Base-by-base conservation (phyloP, 2,113 vertebrate genomes). In the Butastur rufipennis region DNA sequence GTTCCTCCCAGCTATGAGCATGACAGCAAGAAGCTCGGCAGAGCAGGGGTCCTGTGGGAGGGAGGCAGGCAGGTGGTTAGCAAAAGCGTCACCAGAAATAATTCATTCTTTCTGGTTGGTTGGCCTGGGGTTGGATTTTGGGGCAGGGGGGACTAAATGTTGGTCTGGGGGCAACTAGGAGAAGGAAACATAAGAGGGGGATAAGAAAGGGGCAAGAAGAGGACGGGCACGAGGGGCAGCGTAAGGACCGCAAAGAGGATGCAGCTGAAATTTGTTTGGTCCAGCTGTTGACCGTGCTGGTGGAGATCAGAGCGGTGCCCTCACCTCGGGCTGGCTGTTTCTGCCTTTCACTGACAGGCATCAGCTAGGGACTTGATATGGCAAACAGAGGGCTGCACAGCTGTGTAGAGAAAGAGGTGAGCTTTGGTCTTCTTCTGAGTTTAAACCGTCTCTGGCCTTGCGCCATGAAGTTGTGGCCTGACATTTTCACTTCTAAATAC, bases 21-120 rank as follows among this genome's bases (percentile, higher is more conserved):
- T 0, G 0, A 17, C 43, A 66, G 50, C 36, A 63, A 75, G 14
- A 22, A 52, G 52, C 62, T 42, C 2, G 0, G 70, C 56, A 61
- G 79, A 78, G 59, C 47, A 16, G 20, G 45, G 31, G 23, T 43
- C 52, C 68, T 16, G 16, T 0, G 11, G 71, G 80, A 81, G 42
- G 50, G 80, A 81, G 47, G 47, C 29, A 86, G 63, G 80, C 26
- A 25, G 45, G 77, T 0, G 0, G 16, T 13, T 47, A 3, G 15
- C 23, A n/a, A 83, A 65, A 82, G 62, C 36, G 68, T 45, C 43
- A 10, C 29, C 91, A 77, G 59, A 53, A 91, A 78, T 16, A 65
- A 70, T n/a, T 15, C 2, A 14, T 71, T 66, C 47, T 45, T 82
- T 74, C 80, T 45, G 31, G 6, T 16, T 27, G 61, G 13, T 8